Evolutionary conservation across 2,113 vertebrate species (phyloP).

Genomic region (Lagenorhynchus albirostris): DNA sequence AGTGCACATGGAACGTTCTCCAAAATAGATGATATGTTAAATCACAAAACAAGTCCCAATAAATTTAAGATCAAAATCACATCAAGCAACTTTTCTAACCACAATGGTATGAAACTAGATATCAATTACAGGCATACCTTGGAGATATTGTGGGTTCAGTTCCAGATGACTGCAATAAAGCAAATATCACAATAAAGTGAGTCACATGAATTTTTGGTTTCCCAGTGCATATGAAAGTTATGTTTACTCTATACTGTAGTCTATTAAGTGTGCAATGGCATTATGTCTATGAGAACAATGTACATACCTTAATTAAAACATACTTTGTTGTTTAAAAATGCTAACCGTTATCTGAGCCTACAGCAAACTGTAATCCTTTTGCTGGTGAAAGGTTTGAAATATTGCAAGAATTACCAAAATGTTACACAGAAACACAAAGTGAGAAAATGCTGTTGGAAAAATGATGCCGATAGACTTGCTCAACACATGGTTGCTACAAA

Average conservation of each 20-base stretch:
- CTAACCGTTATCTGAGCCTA: background rate
- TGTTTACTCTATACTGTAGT: background rate
- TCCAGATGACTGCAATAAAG: background rate
- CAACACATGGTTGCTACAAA: background rate
- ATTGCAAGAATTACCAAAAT: background rate
- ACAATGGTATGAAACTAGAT: background rate
- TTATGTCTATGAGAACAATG: background rate
- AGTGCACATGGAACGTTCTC: no score
- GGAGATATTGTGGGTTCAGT: background rate
- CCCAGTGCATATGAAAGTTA: background rate
- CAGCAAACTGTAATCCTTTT: background rate
- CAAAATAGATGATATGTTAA: no score
- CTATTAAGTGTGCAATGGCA: background rate
- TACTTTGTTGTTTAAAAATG: background rate
- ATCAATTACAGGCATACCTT: background rate
- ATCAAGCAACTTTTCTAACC: background rate
- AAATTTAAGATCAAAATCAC: background rate
- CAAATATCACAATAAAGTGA: background rate
- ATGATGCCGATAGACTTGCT: background rate
- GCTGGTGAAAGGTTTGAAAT: background rate
- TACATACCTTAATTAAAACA: background rate
- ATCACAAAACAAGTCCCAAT: background rate
- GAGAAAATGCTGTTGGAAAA: background rate
- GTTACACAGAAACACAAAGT: background rate
- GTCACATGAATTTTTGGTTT: background rate